A percentile compares a stretch with the other conserved stretches of the same genome.
These are phyloP conservation scores for Druon quercuslanigerum DNA, from an alignment of 1,140 invertebrate genomes.

Conservation along the genomic window DNA sequence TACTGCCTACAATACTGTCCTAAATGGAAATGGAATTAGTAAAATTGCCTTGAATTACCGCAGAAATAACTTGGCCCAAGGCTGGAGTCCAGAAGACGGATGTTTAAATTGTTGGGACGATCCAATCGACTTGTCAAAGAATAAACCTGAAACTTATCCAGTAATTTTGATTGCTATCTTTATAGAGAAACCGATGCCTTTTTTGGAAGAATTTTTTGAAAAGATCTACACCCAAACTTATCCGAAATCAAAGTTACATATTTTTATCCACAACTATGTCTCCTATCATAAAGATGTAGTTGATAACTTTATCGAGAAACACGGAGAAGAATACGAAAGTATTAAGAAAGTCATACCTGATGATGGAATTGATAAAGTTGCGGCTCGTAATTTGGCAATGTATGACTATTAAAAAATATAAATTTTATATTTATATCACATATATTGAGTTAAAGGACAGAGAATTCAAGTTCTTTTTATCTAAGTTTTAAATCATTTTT, in stretches of 20 bases:
- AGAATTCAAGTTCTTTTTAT: too few species aligned
- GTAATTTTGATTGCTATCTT: constrained; percentile 88
- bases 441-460: too few species aligned
- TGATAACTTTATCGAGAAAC: constrained; percentile 79
- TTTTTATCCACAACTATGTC: constrained; percentile 91
- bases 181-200: constrained; percentile 91
- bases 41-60: constrained; percentile 90
- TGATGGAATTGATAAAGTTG: constrained; percentile 84
- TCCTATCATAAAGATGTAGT: constrained; percentile 84
- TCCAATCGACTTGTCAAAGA: constrained; percentile 72
- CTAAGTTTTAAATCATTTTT: background rate
- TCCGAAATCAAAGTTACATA: constrained; percentile 90
- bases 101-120: constrained; percentile 87
- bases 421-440: background rate
- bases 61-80: constrained; percentile 92
- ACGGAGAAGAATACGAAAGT: constrained; percentile 81
- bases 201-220: constrained; percentile 92
- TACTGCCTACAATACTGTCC: constrained; percentile 86
- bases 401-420: constrained; percentile 76
- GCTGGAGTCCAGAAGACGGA: constrained; percentile 86
- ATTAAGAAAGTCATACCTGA: constrained; percentile 81
- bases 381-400: constrained; percentile 90
- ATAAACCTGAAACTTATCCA: constrained; percentile 75
- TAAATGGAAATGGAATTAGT: constrained; percentile 96
- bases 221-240: constrained; percentile 85